Conservation (phyloP, 2,888 invertebrate species). For the Coronaproctus castanopsis region DNA sequence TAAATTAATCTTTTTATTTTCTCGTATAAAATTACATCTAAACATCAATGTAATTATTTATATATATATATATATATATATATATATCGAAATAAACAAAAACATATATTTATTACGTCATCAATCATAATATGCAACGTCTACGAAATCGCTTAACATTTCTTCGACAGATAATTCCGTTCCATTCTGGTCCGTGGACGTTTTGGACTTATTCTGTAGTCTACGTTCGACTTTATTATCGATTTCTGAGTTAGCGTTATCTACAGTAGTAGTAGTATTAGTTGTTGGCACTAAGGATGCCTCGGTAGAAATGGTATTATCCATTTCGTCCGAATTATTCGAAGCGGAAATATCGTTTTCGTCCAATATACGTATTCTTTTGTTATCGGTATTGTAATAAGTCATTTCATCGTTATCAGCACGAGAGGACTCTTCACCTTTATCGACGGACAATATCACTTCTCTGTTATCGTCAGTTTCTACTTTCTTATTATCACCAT, state of each 20-base stretch:
- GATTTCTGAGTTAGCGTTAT: neutral
- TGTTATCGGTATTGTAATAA: neutral
- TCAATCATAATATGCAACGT: neutral
- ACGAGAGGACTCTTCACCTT: neutral
- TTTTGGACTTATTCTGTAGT: neutral
- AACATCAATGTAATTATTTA: too few species aligned
- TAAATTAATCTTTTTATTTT: too few species aligned
- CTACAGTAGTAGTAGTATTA: neutral
- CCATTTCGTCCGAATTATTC: neutral
- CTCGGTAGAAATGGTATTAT: neutral
- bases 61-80: too few species aligned
- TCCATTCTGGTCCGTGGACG: too few species aligned
- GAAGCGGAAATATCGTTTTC: neutral
- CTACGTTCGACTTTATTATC: neutral
- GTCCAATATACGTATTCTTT: neutral
- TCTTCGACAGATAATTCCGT: neutral
- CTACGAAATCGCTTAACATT: neutral
- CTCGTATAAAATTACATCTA: too few species aligned
- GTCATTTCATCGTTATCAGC: neutral
- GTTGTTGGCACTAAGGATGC: neutral
- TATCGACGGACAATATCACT: neutral
- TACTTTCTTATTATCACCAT: neutral
- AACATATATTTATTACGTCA: too few species aligned
- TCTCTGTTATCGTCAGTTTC: neutral
- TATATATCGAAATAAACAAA: too few species aligned